These are phyloP conservation scores for Craniophora ligustri DNA, from an alignment of 2,888 invertebrate species.

Conservation along the genomic window DNA sequence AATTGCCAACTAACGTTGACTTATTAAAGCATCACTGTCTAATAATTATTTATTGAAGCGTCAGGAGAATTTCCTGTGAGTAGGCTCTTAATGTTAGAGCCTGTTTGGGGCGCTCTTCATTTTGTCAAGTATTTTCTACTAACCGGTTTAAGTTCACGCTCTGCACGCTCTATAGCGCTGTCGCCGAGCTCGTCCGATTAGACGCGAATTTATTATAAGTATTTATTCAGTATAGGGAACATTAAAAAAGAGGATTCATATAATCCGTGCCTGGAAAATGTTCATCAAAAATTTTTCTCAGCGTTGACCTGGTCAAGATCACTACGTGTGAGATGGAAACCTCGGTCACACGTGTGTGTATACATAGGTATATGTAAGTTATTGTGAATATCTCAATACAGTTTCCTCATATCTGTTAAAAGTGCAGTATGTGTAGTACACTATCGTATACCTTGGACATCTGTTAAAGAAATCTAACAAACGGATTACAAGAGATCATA, in stretches of 20 bases:
- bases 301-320: slow-evolving; percentile 5
- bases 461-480: slow-evolving; percentile 26
- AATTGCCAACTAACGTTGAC: no score
- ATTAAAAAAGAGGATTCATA: slow-evolving; percentile 3
- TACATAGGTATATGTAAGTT: no score
- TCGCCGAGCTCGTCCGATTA: slow-evolving; percentile 7
- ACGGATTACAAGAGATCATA: no score
- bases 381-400: slow-evolving; percentile 6
- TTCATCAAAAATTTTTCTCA: slow-evolving; percentile 10
- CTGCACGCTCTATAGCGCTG: not conserved
- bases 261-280: slow-evolving; percentile 10
- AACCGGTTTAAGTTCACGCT: slow-evolving; percentile 40
- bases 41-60: no score
- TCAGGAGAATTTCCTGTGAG: slow-evolving; percentile 1
- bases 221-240: slow-evolving; percentile 20
- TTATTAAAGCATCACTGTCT: no score
- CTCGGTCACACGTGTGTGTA: slow-evolving; percentile 18
- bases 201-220: slow-evolving; percentile 31
- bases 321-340: slow-evolving; percentile 17
- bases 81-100: slow-evolving; percentile 11
- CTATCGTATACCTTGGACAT: slow-evolving; percentile 25
- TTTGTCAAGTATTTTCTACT: slow-evolving; percentile 41
- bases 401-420: slow-evolving; percentile 42
- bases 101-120: slow-evolving; percentile 30
- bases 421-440: slow-evolving; percentile 20